phyloP scores from a whole-genome alignment of 2,113 vertebrate genomes.

The Tenebrosternarchus preto region DNA sequence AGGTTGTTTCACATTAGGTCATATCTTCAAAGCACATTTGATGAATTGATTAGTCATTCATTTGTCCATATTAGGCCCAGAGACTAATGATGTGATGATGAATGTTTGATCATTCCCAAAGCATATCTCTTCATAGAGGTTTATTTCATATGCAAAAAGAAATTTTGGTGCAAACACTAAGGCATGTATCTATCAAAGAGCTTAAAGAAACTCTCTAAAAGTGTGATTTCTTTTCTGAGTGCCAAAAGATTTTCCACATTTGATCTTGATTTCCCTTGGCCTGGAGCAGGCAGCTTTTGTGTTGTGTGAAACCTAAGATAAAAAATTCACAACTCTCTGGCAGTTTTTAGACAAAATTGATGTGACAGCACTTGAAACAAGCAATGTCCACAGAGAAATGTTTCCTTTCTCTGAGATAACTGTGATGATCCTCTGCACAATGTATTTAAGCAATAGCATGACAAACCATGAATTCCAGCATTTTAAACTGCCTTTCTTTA shows the following conservation, averaged over 20 bases:
- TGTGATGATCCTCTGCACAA: background rate
- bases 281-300: conserved; percentile 13
- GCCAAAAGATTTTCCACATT: conserved; percentile 27
- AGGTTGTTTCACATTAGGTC: background rate
- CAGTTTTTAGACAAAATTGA: conserved; percentile 3
- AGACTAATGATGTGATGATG: conserved; percentile 6
- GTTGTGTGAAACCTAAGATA: conserved; percentile 18
- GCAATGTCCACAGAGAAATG: background rate
- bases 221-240: conserved; percentile 21
- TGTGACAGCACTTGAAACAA: background rate
- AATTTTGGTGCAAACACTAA: conserved; percentile 31
- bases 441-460: background rate
- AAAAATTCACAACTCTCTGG: conserved; percentile 4
- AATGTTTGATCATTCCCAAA: conserved; percentile 16
- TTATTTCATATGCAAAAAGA: conserved; percentile 31
- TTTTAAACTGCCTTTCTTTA: background rate
- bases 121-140: conserved; percentile 22
- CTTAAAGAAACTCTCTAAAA: conserved; percentile 16
- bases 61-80: no score
- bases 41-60: no score
- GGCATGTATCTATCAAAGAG: conserved; percentile 36
- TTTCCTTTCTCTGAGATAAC: background rate
- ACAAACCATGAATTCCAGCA: background rate
- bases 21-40: no score
- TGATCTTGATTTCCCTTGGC: conserved; percentile 21